Conservation (phyloP, 2,113 vertebrate genomes). For the Vulpes ferrilata region DNA sequence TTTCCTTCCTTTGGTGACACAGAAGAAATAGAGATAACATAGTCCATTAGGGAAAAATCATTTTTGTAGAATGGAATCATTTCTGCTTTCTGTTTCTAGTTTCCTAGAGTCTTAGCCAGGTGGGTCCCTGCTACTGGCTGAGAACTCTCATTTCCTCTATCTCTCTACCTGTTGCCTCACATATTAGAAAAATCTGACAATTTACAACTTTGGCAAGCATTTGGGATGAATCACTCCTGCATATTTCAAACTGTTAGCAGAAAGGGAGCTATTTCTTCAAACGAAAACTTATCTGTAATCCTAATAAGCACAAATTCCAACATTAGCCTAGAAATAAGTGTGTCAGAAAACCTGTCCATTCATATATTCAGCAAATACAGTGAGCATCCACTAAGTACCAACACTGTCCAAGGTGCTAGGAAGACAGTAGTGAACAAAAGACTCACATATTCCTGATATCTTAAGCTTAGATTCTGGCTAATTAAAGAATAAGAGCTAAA, state of each 20-base stretch:
- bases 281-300: not conserved
- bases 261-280: conserved; percentile 40
- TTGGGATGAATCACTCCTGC: not conserved
- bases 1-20: not conserved
- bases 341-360: not conserved
- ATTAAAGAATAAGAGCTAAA: not conserved
- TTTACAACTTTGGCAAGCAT: not conserved
- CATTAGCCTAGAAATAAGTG: not conserved
- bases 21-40: not conserved
- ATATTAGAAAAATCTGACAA: not conserved
- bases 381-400: not conserved
- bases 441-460: not conserved
- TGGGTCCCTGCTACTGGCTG: not conserved
- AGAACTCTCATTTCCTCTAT: not conserved
- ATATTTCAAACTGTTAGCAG: not conserved
- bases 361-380: not conserved
- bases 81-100: not conserved
- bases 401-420: not conserved
- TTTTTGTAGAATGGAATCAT: not conserved
- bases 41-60: not conserved
- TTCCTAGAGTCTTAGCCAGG: not conserved
- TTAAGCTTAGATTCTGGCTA: not conserved
- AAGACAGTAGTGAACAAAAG: not conserved
- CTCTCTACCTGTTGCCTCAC: not conserved
- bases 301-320: not conserved